Evolutionary conservation across 2,113 vertebrate species (phyloP).

Genomic region (Otocyon megalotis): DNA sequence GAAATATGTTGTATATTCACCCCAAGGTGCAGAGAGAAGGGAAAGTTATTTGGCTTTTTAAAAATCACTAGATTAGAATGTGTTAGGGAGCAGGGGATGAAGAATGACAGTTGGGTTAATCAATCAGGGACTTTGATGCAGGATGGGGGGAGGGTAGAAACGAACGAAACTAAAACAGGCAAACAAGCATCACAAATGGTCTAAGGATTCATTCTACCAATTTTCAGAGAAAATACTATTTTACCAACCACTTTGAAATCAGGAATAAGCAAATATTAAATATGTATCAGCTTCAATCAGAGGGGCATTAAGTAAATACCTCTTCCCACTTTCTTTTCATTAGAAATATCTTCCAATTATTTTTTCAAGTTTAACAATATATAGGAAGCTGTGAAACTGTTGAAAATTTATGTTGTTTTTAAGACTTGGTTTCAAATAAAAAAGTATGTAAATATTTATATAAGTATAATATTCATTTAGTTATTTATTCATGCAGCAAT

Average conservation of each 20-base stretch:
- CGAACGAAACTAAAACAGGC: not conserved
- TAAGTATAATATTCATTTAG: not conserved
- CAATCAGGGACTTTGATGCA: not conserved
- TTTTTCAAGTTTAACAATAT: slow-evolving; percentile 34
- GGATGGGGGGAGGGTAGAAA: not conserved
- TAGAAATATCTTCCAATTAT: slow-evolving; percentile 11
- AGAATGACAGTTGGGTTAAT: not conserved
- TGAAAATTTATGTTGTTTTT: not conserved
- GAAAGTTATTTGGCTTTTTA: not conserved
- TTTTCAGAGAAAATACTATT: not conserved
- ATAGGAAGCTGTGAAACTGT: not conserved
- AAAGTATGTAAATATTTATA: not conserved
- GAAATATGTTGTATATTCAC: not conserved
- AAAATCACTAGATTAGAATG: not conserved
- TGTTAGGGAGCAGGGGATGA: not conserved
- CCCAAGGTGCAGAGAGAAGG: not conserved
- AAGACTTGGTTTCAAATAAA: not conserved
- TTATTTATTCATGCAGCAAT: not conserved
- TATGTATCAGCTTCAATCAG: not conserved
- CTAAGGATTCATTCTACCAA: not conserved
- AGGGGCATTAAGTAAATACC: not conserved
- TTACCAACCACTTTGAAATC: not conserved
- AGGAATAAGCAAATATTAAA: slow-evolving; percentile 3
- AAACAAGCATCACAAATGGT: not conserved
- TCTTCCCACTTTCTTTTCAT: not conserved